Evolutionary conservation across 2,888 invertebrate species (phyloP), one percentile per base, ranked within the genome.

Genomic region (Selenia dentaria): DNA sequence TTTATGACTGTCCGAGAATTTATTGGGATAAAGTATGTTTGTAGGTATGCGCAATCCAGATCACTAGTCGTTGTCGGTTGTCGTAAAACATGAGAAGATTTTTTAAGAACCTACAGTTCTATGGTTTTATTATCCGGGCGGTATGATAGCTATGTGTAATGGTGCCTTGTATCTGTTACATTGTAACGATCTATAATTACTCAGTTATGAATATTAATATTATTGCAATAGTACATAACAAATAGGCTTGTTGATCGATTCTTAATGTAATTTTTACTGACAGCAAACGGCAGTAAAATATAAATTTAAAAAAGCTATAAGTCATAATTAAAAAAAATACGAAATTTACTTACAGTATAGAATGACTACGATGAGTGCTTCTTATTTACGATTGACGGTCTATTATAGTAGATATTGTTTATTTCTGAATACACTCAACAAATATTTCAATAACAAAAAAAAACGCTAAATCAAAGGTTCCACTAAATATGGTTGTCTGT

Each of bases 1-100:
- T 70, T 67, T 74, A 75, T 77, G 74, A 72, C 66, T 70, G 54
- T 62, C 62, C 62, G 59, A 51, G 51, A 57, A 25, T 25, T 25
- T 10, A 25, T 22, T 22, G 22, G 22, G 22, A 22, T 6, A 5
- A 24, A 10, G 25, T 25, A 25, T 25, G 25, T 25, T 4, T 8
- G 2, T 5, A 9, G 25, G 25, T 62, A 59, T 57, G 62, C 25
- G 59, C 49, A 62, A 63, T 71, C 64, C 62, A 72, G 72, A 65
- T 68, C 64, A 57, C 51, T 18, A 4, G 6, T 35, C 22, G 16
- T 44, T 6, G 3, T 32, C 22, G 22, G 2, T 16, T 32, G 26
- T 37, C 5, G 20, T 45, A 4, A 22, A 22, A 53, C 54, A 62
- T 62, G 59, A 57, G 61, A 59, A 57, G 57, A 54, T 51, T 65